Conservation (phyloP, 2,888 invertebrate species). For the Zhuqinia jingwanae region DNA sequence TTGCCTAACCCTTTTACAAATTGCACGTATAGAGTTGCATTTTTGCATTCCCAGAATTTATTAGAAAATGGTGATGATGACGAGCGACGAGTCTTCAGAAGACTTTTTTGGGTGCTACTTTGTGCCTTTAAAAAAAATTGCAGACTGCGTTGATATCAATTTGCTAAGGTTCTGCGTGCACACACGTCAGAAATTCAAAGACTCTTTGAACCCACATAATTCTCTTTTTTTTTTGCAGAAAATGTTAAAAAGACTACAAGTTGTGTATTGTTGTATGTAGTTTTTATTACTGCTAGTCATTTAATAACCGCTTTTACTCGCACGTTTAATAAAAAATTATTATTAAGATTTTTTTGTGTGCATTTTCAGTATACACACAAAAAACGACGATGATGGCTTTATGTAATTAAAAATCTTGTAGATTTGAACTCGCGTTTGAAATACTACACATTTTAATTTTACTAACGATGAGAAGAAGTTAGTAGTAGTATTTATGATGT, state of each 20-base stretch:
- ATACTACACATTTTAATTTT: background rate
- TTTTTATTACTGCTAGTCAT: background rate
- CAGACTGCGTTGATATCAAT: constrained; percentile 27
- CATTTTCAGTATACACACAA: background rate
- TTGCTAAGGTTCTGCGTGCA: too few relatives aligned
- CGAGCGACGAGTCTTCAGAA: background rate
- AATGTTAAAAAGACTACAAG: too few relatives aligned
- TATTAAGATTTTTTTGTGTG: too few relatives aligned
- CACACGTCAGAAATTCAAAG: background rate
- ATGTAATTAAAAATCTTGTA: constrained; percentile 22
- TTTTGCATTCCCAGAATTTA: constrained; percentile 26
- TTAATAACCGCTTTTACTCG: constrained; percentile 29
- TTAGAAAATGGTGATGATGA: background rate
- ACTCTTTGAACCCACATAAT: constrained; percentile 14
- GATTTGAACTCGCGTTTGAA: background rate
- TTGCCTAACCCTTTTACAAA: constrained; percentile 6
- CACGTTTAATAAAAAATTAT: background rate
- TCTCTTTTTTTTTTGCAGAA: too few relatives aligned
- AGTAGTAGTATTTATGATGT: too few relatives aligned
- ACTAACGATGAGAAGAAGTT: too few relatives aligned
- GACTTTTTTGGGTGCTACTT: background rate
- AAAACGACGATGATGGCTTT: background rate
- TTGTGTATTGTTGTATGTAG: background rate
- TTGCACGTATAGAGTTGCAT: constrained; percentile 20
- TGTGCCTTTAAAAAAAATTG: constrained; percentile 15